Base-by-base conservation (phyloP, 1,140 invertebrate species). In the Epicauta chinensis region DNA sequence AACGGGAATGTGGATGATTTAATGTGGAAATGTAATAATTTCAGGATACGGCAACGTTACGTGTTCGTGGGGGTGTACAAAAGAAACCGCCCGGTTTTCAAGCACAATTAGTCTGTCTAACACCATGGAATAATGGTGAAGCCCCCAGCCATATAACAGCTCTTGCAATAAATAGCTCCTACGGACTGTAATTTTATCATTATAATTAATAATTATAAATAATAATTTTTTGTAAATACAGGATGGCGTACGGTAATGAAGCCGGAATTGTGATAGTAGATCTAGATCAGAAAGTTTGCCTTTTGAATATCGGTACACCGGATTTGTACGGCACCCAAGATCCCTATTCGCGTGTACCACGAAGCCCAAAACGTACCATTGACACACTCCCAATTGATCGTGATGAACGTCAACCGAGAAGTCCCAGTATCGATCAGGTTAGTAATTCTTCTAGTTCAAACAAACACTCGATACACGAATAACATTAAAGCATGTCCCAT, bases 171-270 rank as follows among this genome's bases (percentile, higher is more conserved):
- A 98, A 97, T 73, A 96, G 95, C 58, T 91, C 89, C 16, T 97
- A 95, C 75, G 93, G 93, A 70, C 77, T 99, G 93, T 97, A 78
- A 91, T 91, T 88, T 30, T 36, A 13, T 50, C 13, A 29, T 42
- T 17, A n/a, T 10, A 29, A 16, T 17, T 42, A 34, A n/a, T 34
- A 9, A 23, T n/a, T n/a, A n/a, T n/a, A n/a, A 11, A 13, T 16
- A 14, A 41, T 11, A 16, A 30, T 43, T 3, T 29, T 17, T 1
- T 46, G 5, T 49, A 11, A 60, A 70, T 75, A 32, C 74, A 97
- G 94, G 67, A 81, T 98, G 81, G 89, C 93, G 57, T 97, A 97
- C 77, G 95, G 95, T 63, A 96, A 93, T 72, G 93, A 97, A 73
- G 85, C 86, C 58, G 93, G 94, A 56, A 73, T 98, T 64, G 92